Evolutionary conservation across 2,797 vertebrate species (phyloP), one percentile per base, ranked within the genome.

Genomic region (Craterocephalus amniculus): DNA sequence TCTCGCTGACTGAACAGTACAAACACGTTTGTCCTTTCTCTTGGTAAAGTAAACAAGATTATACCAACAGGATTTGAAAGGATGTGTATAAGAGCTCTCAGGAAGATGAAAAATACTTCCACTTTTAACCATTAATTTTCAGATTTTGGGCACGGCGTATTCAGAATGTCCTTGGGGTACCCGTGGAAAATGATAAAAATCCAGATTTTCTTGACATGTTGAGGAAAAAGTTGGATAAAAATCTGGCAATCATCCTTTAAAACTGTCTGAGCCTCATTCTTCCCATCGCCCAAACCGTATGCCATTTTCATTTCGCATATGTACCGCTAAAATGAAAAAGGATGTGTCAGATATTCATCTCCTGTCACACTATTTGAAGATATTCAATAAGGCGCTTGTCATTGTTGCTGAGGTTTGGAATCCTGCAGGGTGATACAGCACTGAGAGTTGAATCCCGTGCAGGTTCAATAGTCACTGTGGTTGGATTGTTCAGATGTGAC

Each of bases 301-400:
- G 56, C 18, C 49, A 65, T 72, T 79, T 79, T 86, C 59, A 82
- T 79, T 78, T 74, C 73, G 74, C 57, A 49, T 58, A 63, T n/a
- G 60, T 72, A 74, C 63, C 66, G 68, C 84, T 81, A 79, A 87
- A 80, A 79, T 66, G 55, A 81, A 83, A 83, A 71, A 55, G 24
- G 43, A 68, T 20, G 58, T 24, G 63, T 69, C 34, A 61, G 69
- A 82, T 83, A 72, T 77, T 88, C 77, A 79, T 87, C 74, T 64
- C 57, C 49, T 68, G 67, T 88, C 80, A 74, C 58, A 38, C 35
- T 70, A 70, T 85, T 86, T 86, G 76, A 66, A 63, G 74, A 31
- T 70, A 84, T 80, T 78, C 78, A 81, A 81, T 81, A 67, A 71
- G 67, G 24, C 36, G 12, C 31, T 36, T 85, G 79, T 79, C 77